phyloP scores from a whole-genome alignment of 2,113 vertebrate species.

The Albula glossodonta region DNA sequence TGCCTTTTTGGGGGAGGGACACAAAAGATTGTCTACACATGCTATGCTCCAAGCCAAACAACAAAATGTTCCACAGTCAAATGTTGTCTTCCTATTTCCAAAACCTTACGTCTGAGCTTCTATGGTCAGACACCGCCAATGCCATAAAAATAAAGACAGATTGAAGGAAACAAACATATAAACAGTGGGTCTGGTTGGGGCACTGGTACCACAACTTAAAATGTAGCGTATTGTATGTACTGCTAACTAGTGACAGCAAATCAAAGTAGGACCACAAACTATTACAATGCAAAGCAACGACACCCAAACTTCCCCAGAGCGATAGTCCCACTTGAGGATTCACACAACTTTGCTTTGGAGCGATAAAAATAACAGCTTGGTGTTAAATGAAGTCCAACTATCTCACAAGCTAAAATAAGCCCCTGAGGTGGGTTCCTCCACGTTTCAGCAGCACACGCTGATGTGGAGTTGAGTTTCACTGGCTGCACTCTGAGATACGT shows the following conservation, averaged over 20 bases:
- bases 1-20: too few species aligned
- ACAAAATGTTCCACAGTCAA: too few species aligned
- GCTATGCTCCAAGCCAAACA: too few species aligned
- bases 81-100: too few species aligned
- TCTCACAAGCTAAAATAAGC: slow-evolving; percentile 28
- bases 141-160: too few species aligned
- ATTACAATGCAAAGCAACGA: neutral
- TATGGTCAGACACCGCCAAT: too few species aligned
- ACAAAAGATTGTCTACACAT: too few species aligned
- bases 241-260: neutral
- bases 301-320: neutral
- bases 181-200: too few species aligned
- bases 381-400: slow-evolving; percentile 25
- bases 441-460: neutral
- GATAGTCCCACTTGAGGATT: neutral
- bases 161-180: too few species aligned
- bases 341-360: slow-evolving; percentile 19
- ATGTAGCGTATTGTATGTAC: neutral
- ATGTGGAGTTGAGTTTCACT: neutral
- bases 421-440: slow-evolving; percentile 3
- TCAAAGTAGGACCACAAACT: neutral
- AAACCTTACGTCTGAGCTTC: too few species aligned
- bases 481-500: neutral
- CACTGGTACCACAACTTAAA: too few species aligned
- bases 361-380: slow-evolving; percentile 17